phyloP scores from a whole-genome alignment of 1,140 invertebrate species.

The silkworm (Bombyx mori) region DNA sequence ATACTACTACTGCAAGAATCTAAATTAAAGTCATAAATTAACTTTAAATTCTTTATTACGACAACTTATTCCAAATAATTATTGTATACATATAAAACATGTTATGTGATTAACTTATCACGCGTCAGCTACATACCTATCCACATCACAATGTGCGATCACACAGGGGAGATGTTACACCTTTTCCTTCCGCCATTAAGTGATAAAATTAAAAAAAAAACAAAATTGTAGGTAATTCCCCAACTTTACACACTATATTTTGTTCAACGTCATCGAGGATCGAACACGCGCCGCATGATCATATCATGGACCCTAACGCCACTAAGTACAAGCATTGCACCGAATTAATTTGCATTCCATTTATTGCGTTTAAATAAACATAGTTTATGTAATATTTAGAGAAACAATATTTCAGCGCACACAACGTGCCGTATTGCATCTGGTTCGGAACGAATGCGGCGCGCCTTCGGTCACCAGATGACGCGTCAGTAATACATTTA shows the following conservation, averaged over 20 bases:
- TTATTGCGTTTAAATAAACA: too few species aligned
- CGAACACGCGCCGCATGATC: slow-evolving; percentile 47
- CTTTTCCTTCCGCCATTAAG: slow-evolving; percentile 26
- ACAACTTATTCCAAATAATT: slow-evolving; percentile 67
- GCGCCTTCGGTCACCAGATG: slow-evolving; percentile 50
- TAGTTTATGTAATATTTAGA: too few species aligned
- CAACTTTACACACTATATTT: slow-evolving; percentile 62
- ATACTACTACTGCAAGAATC: slow-evolving; percentile 19
- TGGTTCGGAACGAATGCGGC: slow-evolving; percentile 34
- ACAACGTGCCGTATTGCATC: slow-evolving; percentile 8
- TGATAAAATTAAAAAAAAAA: slow-evolving; percentile 52
- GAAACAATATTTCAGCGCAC: too few species aligned
- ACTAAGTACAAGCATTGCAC: slow-evolving; percentile 7
- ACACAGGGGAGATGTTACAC: slow-evolving; percentile 42
- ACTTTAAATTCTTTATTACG: slow-evolving; percentile 71
- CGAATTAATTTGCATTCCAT: slow-evolving; percentile 10
- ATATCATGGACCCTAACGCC: slow-evolving; percentile 24
- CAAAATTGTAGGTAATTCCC: slow-evolving; percentile 54
- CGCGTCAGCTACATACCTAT: slow-evolving; percentile 64
- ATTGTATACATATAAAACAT: slow-evolving; percentile 69
- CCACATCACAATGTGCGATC: slow-evolving; percentile 64
- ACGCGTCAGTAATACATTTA: slow-evolving; percentile 57
- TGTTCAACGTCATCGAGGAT: slow-evolving; percentile 60
- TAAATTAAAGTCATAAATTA: slow-evolving; percentile 64
- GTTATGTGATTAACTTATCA: slow-evolving; percentile 67